Evolutionary conservation across 2,888 invertebrate species (phyloP), one percentile per base, ranked within the genome.

Genomic region (Pristionchus arcanus): DNA sequence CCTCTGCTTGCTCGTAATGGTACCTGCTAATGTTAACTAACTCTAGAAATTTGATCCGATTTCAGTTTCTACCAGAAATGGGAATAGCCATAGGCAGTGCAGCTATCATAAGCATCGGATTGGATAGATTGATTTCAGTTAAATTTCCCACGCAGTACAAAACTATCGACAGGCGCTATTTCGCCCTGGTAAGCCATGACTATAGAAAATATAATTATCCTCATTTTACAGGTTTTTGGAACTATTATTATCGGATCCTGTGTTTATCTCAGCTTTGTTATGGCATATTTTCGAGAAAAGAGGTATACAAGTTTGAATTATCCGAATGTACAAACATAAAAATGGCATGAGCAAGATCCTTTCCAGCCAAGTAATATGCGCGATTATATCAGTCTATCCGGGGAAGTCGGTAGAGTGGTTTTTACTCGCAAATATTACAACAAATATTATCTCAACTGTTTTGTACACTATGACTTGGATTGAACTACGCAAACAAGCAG

Each of bases 31-130:
- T n/a, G n/a, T n/a, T n/a, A n/a, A n/a, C n/a, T n/a, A n/a, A n/a
- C n/a, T n/a, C n/a, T n/a, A n/a, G n/a, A n/a, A n/a, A n/a, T n/a
- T n/a, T n/a, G n/a, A n/a, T n/a, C n/a, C n/a, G n/a, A n/a, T n/a
- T 66, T 66, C 28, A 66, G 66, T 66, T 66, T n/a, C 28, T 66
- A 66, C 66, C 66, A 66, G 66, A 66, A 11, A 66, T 66, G 66
- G 66, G 66, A 16, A 66, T 66, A 28, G 66, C 66, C 5, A 28
- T 66, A 2, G 66, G 66, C 9, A 11, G 28, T 28, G 7, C 66
- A 28, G 4, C 28, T 66, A 66, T 66, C 15, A 28, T 66, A 16
- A 11, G 66, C 66, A 66, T 66, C n/a, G 66, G 66, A 5, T 28
- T 66, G 66, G 66, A 66, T 28, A 16, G 66, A 66, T 28, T 66